A percentile compares a stretch with the other conserved stretches of the same genome.
Evolutionary conservation across 2,888 invertebrate genomes (phyloP).

Genomic region (Tricholauxania praeusta): DNA sequence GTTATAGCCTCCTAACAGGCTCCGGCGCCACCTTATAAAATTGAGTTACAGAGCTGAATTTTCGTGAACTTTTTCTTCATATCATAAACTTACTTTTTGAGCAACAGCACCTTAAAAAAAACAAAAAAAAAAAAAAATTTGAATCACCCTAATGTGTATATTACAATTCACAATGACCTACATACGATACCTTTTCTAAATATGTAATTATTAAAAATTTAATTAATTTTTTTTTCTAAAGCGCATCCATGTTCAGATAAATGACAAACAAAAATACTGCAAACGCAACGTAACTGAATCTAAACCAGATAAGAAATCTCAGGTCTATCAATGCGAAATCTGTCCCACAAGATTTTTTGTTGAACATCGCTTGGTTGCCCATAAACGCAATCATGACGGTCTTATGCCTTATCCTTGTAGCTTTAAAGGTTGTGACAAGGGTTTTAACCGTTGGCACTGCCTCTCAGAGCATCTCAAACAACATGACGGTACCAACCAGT

Average conservation of each 20-base stretch:
- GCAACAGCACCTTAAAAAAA: too few relatives aligned
- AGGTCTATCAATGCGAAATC: constrained; percentile 49
- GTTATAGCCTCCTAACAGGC: too few relatives aligned
- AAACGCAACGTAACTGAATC: neutral
- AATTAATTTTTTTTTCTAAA: neutral
- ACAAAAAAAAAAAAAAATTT: too few relatives aligned
- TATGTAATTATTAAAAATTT: neutral
- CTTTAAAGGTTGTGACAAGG: constrained; percentile 50
- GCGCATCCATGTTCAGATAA: neutral
- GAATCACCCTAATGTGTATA: too few relatives aligned
- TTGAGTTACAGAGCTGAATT: too few relatives aligned
- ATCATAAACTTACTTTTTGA: too few relatives aligned
- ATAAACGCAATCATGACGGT: constrained; percentile 56
- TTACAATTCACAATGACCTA: too few relatives aligned
- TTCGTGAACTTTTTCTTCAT: too few relatives aligned
- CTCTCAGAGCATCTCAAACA: constrained; percentile 53
- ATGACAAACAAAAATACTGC: neutral
- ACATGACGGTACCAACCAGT: constrained; percentile 48
- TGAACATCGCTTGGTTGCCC: constrained; percentile 51
- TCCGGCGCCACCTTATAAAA: too few relatives aligned
- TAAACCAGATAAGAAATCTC: constrained; percentile 6
- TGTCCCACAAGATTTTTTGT: constrained; percentile 52
- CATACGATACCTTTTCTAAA: too few relatives aligned
- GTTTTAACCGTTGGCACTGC: constrained; percentile 52
- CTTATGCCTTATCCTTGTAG: constrained; percentile 55